A percentile compares a stretch with the other conserved stretches of the same genome.
Conservation (phyloP, 2,797 vertebrate species). For the Toxotes lorentzi region DNA sequence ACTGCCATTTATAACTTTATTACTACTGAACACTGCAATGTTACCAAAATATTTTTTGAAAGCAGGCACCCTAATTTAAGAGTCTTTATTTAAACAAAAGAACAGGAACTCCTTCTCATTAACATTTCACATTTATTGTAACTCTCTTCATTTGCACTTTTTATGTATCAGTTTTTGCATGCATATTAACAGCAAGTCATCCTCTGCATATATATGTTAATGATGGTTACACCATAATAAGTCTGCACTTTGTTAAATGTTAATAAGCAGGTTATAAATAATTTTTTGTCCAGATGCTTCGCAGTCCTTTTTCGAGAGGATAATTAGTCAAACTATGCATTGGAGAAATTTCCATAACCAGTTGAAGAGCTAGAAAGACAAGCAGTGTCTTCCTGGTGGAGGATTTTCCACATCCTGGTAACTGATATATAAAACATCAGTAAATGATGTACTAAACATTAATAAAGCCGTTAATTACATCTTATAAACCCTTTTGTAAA, state of each 20-base stretch:
- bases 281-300: not conserved
- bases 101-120: not conserved
- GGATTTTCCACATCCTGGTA: not conserved
- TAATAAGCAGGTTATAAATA: not conserved
- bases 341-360: not conserved
- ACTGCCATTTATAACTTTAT: not conserved
- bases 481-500: not conserved
- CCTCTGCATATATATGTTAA: not conserved
- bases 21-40: not conserved
- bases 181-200: not conserved
- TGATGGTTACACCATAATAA: not conserved
- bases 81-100: not conserved
- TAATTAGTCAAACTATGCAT: not conserved
- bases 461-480: not conserved
- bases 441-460: not conserved
- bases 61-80: not conserved
- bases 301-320: not conserved
- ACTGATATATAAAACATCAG: not conserved
- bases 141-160: not conserved
- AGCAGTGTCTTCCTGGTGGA: not conserved
- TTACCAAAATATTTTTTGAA: not conserved
- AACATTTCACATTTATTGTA: not conserved
- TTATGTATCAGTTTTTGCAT: not conserved
- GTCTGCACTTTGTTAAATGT: constrained; percentile 1
- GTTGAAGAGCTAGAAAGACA: not conserved